phyloP scores from a whole-genome alignment of 2,113 vertebrate species.

The Speoplatyrhinus poulsoni region DNA sequence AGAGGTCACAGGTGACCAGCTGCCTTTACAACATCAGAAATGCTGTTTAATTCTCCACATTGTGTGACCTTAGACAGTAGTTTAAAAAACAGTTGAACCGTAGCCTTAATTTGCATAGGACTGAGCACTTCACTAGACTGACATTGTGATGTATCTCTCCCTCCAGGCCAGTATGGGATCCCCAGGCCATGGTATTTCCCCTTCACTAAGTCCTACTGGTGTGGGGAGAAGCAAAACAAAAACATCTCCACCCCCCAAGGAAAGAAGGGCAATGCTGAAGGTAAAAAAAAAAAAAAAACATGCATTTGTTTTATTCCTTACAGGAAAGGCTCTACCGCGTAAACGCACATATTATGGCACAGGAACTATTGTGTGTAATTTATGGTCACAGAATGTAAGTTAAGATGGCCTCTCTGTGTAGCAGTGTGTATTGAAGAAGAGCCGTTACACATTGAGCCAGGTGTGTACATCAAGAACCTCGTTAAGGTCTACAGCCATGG shows the following conservation, averaged over 20 bases:
- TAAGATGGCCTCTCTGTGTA: slow-evolving; percentile 43
- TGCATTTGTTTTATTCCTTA: not conserved
- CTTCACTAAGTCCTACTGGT: slow-evolving; percentile 94
- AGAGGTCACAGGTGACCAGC: not conserved
- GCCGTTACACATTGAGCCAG: slow-evolving; percentile 86
- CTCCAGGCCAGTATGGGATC: slow-evolving; percentile 92
- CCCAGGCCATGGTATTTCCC: slow-evolving; percentile 97
- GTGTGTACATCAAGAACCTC: slow-evolving; percentile 95
- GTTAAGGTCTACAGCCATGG: slow-evolving; percentile 95
- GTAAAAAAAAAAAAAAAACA: slow-evolving; percentile 65
- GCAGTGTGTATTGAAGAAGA: slow-evolving; percentile 93
- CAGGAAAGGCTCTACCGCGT: not conserved
- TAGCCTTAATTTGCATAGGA: no score
- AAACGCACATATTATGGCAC: not conserved
- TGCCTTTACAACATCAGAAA: not conserved
- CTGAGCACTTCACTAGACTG: not conserved
- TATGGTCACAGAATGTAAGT: not conserved
- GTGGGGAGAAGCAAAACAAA: slow-evolving; percentile 82
- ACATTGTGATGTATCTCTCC: not conserved
- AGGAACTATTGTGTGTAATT: not conserved
- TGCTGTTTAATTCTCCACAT: no score
- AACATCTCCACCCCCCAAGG: slow-evolving; percentile 66
- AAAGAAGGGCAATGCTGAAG: slow-evolving; percentile 82
- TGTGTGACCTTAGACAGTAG: no score
- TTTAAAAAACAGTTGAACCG: no score